Base-by-base conservation (phyloP, 2,888 invertebrate genomes). In the Dioctria linearis region DNA sequence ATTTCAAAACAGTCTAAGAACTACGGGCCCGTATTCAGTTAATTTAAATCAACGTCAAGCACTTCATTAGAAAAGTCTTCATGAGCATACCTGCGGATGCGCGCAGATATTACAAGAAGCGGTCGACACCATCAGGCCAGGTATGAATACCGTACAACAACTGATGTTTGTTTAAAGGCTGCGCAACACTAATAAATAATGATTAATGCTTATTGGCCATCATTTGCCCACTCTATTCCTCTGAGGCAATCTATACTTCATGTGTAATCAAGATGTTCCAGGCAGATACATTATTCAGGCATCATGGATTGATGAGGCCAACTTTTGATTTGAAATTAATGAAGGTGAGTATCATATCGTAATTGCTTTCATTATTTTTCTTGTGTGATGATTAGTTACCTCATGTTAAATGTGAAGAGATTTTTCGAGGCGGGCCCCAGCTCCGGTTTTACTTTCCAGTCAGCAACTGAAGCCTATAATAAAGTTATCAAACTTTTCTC, bases 141-240 rank as follows among this genome's bases (percentile, higher is more conserved):
- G 40, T 61, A 73, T 40, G 46, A 49, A 63, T 79, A 79, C n/a
- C 49, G 42, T 79, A 79, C 76, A 80, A 75, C 69, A 80, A 79
- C 79, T 81, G 75, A 81, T 82, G 82, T 83, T 83, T 83, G 81
- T 81, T 81, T 83, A 83, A 82, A 82, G 80, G 69, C 66, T 80
- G 78, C 80, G 66, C 80, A 82, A 81, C 82, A 83, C 83, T 83
- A 80, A 83, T 83, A 83, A 83, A 82, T 80, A 83, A 83, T 83
- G 83, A 83, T 83, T 83, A 83, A 83, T 83, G 83, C 63, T 83
- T 83, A 83, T 83, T 83, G 83, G 78, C 67, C 83, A 83, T 83
- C 83, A 81, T 80, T 83, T 81, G 76, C 80, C 82, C 80, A 82
- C 78, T 81, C 80, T 61, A 79, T 82, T 80, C 79, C 79, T 80